phyloP scores from a whole-genome alignment of 1,140 invertebrate genomes.

The Drosophila gunungcola region DNA sequence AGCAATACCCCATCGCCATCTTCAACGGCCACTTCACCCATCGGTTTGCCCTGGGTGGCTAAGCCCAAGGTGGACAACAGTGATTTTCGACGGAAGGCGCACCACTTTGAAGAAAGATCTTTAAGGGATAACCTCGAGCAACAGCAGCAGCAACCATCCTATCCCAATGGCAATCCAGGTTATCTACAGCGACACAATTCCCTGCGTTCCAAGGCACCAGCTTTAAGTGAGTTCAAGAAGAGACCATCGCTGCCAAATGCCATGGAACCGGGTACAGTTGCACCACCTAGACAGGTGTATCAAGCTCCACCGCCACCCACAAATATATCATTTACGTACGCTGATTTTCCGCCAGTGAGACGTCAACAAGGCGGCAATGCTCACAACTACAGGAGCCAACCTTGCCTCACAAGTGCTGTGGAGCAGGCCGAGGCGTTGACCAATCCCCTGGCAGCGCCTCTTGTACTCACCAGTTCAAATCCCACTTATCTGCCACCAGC shows the following conservation, averaged over 20 bases:
- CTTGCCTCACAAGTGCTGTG: slow-evolving; percentile 66
- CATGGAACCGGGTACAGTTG: slow-evolving; percentile 54
- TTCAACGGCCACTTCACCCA: slow-evolving; percentile 70
- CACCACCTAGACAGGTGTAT: slow-evolving; percentile 5
- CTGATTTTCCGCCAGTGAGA: slow-evolving; percentile 48
- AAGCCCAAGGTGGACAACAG: slow-evolving; percentile 79
- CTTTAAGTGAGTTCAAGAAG: slow-evolving; percentile 68
- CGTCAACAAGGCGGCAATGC: slow-evolving; percentile 1
- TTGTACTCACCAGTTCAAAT: slow-evolving; percentile 72
- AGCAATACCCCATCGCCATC: slow-evolving; percentile 69
- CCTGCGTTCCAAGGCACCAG: slow-evolving; percentile 55
- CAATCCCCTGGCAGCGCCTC: slow-evolving; percentile 70
- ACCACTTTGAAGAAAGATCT: slow-evolving; percentile 75
- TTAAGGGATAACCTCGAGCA: slow-evolving; percentile 62
- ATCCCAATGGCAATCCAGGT: slow-evolving; percentile 15
- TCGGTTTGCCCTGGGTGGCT: slow-evolving; percentile 75
- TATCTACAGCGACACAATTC: slow-evolving; percentile 77
- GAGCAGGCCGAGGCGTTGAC: slow-evolving; percentile 63
- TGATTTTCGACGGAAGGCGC: slow-evolving; percentile 72
- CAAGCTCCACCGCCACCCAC: slow-evolving; percentile 66
- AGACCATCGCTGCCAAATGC: slow-evolving; percentile 80
- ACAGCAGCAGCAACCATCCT: slow-evolving; percentile 34
- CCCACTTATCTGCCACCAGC: slow-evolving; percentile 59
- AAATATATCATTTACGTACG: slow-evolving; percentile 78
- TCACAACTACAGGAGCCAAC: slow-evolving; percentile 74